Percentiles rank a stretch among this genome's conserved stretches.
Evolutionary conservation across 2,113 vertebrate genomes (phyloP).

Genomic region (Apteryx owenii): DNA sequence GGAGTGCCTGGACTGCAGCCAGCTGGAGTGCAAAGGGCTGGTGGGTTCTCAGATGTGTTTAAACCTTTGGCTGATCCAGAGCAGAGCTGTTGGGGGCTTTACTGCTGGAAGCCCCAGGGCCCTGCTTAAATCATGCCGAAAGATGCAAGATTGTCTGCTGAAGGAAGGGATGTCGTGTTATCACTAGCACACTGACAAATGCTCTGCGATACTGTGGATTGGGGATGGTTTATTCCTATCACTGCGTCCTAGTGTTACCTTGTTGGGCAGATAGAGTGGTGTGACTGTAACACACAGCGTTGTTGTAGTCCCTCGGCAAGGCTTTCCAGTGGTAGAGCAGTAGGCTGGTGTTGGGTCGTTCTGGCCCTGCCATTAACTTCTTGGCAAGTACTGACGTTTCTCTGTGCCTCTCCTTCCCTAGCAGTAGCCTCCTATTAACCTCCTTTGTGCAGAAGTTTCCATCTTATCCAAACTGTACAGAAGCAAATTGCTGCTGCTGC

Average conservation of each 20-base stretch:
- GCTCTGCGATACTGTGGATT: neutral
- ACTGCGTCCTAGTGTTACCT: no score
- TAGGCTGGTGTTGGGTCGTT: neutral
- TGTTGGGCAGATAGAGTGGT: neutral
- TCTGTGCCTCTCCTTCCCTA: neutral
- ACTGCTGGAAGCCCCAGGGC: neutral
- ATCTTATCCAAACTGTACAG: neutral
- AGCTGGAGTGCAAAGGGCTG: neutral
- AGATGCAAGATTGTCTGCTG: no score
- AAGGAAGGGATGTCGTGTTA: neutral
- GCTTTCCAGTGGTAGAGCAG: neutral
- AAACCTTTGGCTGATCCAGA: neutral
- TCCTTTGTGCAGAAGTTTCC: neutral
- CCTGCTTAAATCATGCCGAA: neutral
- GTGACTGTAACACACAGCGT: neutral
- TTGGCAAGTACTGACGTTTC: neutral
- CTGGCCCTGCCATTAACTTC: no score
- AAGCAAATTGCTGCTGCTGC: accelerated
- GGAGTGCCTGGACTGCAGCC: neutral
- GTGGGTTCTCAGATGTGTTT: neutral
- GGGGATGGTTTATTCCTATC: neutral
- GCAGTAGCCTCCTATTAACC: neutral
- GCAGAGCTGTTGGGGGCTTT: neutral
- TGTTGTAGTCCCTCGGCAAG: neutral
- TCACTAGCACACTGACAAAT: neutral